These are phyloP conservation scores for Lamellibrachia luymesi DNA, from an alignment of 1,140 invertebrate species.

Conservation along the genomic window DNA sequence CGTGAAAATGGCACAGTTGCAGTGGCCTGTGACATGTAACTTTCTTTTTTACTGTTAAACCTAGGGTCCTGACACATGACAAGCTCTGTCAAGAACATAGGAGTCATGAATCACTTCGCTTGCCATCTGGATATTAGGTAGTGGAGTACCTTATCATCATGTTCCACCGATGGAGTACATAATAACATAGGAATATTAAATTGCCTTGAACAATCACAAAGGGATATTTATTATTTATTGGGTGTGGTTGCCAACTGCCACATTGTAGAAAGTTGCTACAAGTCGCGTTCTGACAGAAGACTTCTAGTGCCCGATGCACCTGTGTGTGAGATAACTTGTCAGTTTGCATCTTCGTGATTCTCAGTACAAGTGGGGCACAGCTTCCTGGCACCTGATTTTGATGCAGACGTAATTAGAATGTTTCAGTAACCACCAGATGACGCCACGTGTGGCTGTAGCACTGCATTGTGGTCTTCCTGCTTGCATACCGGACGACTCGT, in stretches of 20 bases:
- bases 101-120: background rate
- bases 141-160: background rate
- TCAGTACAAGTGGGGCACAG: background rate
- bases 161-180: background rate
- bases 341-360: background rate
- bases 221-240: background rate
- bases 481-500: too few species aligned
- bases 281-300: background rate
- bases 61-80: background rate
- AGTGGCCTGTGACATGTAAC: background rate
- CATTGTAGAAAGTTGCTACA: background rate
- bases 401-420: background rate
- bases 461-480: too few species aligned
- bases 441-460: background rate
- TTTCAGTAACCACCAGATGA: background rate
- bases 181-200: constrained; percentile 2
- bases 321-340: background rate
- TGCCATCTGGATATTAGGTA: background rate
- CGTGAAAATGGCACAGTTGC: background rate
- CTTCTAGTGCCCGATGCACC: background rate
- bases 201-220: background rate
- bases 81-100: background rate
- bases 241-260: background rate
- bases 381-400: background rate
- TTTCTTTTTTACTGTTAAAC: constrained; percentile 1